Percentiles rank a stretch among this genome's conserved stretches.
Evolutionary conservation across 2,113 vertebrate genomes (phyloP).

Genomic region (Narcine bancroftii): DNA sequence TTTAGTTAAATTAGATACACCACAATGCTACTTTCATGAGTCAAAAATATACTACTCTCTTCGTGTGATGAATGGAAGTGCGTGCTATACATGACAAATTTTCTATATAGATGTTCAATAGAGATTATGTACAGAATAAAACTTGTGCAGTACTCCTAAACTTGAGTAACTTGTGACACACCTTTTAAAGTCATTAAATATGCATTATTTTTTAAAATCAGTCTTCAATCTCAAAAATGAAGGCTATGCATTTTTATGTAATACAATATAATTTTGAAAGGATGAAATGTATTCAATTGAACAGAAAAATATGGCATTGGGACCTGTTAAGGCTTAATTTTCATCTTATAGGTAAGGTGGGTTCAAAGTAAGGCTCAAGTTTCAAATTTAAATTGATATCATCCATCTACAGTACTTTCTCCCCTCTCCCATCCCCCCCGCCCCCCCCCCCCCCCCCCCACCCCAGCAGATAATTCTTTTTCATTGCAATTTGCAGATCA

Average conservation of each 20-base stretch:
- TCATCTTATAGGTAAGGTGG: constrained; percentile 2
- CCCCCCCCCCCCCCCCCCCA: background rate
- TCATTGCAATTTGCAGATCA: background rate
- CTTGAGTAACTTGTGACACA: background rate
- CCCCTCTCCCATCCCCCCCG: background rate
- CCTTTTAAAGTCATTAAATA: background rate
- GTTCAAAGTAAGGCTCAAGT: constrained; percentile 19
- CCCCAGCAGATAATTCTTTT: background rate
- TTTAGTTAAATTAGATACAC: background rate
- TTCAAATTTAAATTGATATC: background rate
- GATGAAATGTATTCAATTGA: background rate
- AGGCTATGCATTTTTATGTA: background rate
- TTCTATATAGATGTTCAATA: background rate
- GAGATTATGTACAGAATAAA: background rate
- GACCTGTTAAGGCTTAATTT: background rate
- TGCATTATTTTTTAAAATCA: background rate
- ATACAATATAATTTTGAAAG: background rate
- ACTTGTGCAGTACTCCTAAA: background rate
- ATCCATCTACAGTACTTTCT: background rate
- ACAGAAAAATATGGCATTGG: background rate
- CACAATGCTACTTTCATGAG: background rate
- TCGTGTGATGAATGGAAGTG: background rate
- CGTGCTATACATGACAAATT: background rate
- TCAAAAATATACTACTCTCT: background rate
- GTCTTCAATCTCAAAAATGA: constrained; percentile 30